Evolutionary conservation across 2,888 invertebrate genomes (phyloP).

Genomic region (Nomada lathburiana): DNA sequence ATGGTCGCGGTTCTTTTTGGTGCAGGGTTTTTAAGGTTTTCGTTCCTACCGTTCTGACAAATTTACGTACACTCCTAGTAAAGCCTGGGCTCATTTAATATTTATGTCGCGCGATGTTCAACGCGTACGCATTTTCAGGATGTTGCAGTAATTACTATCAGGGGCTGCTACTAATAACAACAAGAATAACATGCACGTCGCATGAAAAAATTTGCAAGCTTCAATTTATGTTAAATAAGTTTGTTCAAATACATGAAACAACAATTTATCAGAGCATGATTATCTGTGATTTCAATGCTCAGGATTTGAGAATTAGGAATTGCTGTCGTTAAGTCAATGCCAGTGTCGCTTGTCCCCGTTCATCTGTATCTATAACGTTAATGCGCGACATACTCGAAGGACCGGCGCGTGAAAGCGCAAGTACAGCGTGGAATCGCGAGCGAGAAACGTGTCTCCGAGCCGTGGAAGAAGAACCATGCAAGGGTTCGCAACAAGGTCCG

Average conservation of each 20-base stretch:
- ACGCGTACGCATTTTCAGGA: no score
- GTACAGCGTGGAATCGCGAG: constrained; percentile 51
- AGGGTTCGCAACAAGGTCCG: constrained; percentile 16
- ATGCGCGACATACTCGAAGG: constrained; percentile 75
- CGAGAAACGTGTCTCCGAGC: constrained; percentile 26
- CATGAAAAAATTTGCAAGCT: no score
- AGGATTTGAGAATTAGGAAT: constrained; percentile 76
- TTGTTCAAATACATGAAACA: neutral
- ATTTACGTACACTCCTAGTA: no score
- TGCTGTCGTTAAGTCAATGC: constrained; percentile 72
- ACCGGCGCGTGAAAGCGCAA: constrained; percentile 46
- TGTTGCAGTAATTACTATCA: no score
- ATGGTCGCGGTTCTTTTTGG: no score
- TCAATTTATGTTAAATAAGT: no score
- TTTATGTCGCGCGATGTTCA: no score
- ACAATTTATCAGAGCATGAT: neutral
- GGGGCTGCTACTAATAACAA: no score
- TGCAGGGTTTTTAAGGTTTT: no score
- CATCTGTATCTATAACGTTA: constrained; percentile 79
- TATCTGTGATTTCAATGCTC: constrained; percentile 70
- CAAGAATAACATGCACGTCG: no score
- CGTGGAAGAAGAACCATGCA: constrained; percentile 25
- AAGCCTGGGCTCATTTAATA: no score
- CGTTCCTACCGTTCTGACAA: no score
- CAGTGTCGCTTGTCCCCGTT: constrained; percentile 71